phyloP scores from a whole-genome alignment of 2,888 invertebrate genomes.

The Idaea dimidiata region DNA sequence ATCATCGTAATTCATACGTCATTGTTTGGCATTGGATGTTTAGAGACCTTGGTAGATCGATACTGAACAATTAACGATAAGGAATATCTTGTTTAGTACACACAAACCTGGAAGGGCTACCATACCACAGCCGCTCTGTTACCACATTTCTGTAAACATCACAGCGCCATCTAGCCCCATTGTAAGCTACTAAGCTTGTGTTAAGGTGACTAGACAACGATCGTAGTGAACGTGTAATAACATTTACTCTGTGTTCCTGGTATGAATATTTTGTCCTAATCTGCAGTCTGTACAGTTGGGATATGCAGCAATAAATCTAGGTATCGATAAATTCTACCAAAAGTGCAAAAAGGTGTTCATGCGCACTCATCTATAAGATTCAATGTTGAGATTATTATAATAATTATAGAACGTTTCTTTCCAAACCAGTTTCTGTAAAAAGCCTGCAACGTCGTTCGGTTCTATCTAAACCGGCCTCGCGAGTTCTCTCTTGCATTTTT shows the following conservation, averaged over 20 bases:
- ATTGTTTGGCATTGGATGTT: not conserved
- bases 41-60: not conserved
- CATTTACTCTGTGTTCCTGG: no score
- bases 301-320: no score
- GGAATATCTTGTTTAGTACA: not conserved
- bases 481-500: slow-evolving; percentile 42
- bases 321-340: no score
- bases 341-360: no score
- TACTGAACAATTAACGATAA: not conserved
- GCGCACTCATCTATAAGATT: slow-evolving; percentile 12
- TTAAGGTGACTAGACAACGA: no score
- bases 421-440: slow-evolving; percentile 39
- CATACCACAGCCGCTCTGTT: no score
- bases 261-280: no score
- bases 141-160: no score
- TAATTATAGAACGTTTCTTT: slow-evolving; percentile 26
- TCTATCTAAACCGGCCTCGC: slow-evolving; percentile 42
- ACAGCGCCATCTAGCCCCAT: no score
- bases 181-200: no score
- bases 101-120: not conserved
- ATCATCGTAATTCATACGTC: not conserved
- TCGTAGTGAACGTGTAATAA: no score
- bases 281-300: no score
- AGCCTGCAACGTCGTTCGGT: slow-evolving; percentile 23
- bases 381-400: slow-evolving; percentile 23